Evolutionary conservation across 2,888 invertebrate genomes (phyloP).

Genomic region (Latrodectus hesperus): DNA sequence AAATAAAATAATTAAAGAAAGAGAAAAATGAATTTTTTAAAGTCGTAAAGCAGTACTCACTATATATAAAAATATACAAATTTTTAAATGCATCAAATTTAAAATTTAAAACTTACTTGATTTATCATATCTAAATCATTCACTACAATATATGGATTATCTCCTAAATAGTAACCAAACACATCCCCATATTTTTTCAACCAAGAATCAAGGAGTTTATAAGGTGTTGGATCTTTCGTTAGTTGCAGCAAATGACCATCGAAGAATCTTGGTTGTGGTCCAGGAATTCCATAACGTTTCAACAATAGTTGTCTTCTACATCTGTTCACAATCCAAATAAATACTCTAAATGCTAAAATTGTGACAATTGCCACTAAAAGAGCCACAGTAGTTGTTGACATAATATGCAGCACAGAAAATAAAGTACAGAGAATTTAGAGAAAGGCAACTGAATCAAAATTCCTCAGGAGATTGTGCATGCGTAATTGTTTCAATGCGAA

Average conservation of each 20-base stretch:
- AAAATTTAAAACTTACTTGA: slow-evolving; percentile 46
- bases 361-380: too few species aligned
- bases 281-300: slow-evolving; percentile 1
- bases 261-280: neutral
- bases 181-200: neutral
- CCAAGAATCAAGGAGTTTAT: neutral
- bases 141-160: neutral
- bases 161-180: neutral
- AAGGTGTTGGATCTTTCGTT: neutral
- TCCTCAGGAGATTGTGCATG: too few species aligned
- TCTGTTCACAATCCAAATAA: neutral
- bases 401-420: too few species aligned
- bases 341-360: too few species aligned
- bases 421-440: too few species aligned
- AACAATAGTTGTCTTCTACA: neutral
- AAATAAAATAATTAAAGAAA: too few species aligned
- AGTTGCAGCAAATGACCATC: neutral
- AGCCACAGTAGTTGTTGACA: too few species aligned
- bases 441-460: too few species aligned
- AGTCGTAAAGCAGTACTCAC: too few species aligned
- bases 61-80: neutral
- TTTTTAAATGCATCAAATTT: neutral
- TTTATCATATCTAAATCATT: slow-evolving; percentile 25
- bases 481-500: too few species aligned
- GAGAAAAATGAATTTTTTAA: too few species aligned